phyloP scores from a whole-genome alignment of 1,140 invertebrate genomes.

The Polypedilum pembai region DNA sequence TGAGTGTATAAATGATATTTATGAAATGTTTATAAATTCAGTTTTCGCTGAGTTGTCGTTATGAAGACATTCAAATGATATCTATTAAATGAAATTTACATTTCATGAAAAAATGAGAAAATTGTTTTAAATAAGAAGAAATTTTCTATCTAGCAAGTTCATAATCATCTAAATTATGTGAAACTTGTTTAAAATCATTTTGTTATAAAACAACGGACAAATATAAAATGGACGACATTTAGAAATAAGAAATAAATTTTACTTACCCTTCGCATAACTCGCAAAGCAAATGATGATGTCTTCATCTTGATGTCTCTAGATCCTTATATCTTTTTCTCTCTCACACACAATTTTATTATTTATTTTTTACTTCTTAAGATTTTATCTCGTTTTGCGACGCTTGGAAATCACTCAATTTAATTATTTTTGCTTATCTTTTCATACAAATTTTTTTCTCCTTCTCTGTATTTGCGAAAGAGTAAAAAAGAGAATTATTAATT shows the following conservation, averaged over 20 bases:
- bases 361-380: neutral
- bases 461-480: no score
- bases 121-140: no score
- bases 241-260: neutral
- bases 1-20: conserved; percentile 13
- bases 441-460: no score
- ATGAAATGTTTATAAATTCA: neutral
- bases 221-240: neutral
- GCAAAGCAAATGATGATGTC: neutral
- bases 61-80: neutral
- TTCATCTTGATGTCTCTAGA: neutral
- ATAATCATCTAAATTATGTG: no score
- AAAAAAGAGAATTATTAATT: no score
- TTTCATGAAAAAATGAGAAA: no score
- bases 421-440: no score
- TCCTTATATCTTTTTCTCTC: neutral
- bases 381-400: neutral
- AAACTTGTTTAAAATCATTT: no score
- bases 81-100: no score
- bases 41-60: neutral
- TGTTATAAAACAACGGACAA: neutral
- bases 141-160: no score
- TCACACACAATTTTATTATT: neutral
- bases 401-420: neutral
- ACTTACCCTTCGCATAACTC: conserved; percentile 10